Evolutionary conservation across 92 coral and sea anemone genomes (phyloP).

Genomic region (Parazoanthus atlanticus): DNA sequence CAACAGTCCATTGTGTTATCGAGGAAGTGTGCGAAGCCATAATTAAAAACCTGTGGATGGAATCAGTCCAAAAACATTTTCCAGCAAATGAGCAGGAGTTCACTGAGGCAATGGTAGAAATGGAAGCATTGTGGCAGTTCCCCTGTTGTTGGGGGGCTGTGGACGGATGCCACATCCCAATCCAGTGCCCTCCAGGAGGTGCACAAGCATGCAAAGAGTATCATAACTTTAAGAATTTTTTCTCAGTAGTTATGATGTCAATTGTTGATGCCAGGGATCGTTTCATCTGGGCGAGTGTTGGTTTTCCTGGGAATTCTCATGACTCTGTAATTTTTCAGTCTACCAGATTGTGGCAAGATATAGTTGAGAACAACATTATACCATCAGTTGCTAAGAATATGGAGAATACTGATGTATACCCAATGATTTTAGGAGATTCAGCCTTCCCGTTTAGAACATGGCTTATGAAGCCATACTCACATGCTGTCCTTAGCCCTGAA

Average conservation of each 20-base stretch:
- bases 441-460: constrained; percentile 14
- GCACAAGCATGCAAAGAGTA: background rate
- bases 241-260: constrained; percentile 30
- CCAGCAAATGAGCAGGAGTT: constrained; percentile 41
- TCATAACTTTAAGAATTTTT: background rate
- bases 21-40: constrained; percentile 50
- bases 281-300: constrained; percentile 41
- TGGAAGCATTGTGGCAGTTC: constrained; percentile 52
- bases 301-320: constrained; percentile 30
- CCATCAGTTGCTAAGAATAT: constrained; percentile 11
- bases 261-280: constrained; percentile 34
- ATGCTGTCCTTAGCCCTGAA: background rate
- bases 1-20: constrained; percentile 45
- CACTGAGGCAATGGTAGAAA: constrained; percentile 39
- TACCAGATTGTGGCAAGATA: constrained; percentile 29
- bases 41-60: constrained; percentile 45
- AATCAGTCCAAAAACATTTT: constrained; percentile 43
- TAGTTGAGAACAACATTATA: background rate
- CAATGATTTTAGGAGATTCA: constrained; percentile 12
- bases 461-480: constrained; percentile 31
- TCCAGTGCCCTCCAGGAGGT: constrained; percentile 56
- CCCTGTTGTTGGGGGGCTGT: constrained; percentile 53
- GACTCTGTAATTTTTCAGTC: background rate
- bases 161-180: constrained; percentile 51
- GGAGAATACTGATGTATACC: background rate